These are phyloP conservation scores for Orgyia antiqua DNA, from an alignment of 2,888 invertebrate genomes.

Conservation along the genomic window DNA sequence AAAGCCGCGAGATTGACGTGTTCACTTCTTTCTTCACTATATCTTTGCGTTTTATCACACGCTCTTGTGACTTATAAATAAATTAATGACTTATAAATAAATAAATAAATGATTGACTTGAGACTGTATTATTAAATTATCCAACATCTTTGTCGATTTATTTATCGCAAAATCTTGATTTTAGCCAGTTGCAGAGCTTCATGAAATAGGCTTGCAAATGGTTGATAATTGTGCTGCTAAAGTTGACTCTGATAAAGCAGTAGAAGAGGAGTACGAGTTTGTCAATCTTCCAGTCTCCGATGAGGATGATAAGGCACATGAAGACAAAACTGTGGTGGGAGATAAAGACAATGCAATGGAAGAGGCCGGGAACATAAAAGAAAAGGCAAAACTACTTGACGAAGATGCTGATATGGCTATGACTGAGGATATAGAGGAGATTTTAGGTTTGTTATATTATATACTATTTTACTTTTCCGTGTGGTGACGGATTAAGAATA, in stretches of 20 bases:
- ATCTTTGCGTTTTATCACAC: too few relatives aligned
- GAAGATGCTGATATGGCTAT: conserved; percentile 5
- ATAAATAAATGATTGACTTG: too few relatives aligned
- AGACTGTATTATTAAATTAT: too few relatives aligned
- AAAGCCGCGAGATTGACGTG: too few relatives aligned
- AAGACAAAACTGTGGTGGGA: conserved; percentile 23
- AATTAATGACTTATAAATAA: too few relatives aligned
- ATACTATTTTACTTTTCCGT: not conserved
- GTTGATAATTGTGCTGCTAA: conserved; percentile 44
- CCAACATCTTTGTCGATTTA: too few relatives aligned
- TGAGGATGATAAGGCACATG: conserved; percentile 14
- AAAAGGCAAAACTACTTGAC: too few relatives aligned
- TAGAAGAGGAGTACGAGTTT: conserved; percentile 3
- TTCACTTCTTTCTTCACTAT: too few relatives aligned
- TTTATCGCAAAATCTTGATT: too few relatives aligned
- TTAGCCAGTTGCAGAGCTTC: conserved; percentile 43
- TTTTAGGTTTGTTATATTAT: conserved; percentile 7
- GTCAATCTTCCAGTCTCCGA: conserved; percentile 11
- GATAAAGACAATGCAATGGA: conserved; percentile 1
- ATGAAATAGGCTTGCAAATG: conserved; percentile 54
- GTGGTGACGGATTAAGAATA: too few relatives aligned
- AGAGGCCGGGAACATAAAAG: too few relatives aligned
- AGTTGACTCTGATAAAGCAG: conserved; percentile 35
- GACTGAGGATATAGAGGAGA: conserved; percentile 11
- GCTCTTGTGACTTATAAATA: too few relatives aligned